phyloP scores from a whole-genome alignment of 1,140 invertebrate genomes.

The Ceratosolen solmsi region DNA sequence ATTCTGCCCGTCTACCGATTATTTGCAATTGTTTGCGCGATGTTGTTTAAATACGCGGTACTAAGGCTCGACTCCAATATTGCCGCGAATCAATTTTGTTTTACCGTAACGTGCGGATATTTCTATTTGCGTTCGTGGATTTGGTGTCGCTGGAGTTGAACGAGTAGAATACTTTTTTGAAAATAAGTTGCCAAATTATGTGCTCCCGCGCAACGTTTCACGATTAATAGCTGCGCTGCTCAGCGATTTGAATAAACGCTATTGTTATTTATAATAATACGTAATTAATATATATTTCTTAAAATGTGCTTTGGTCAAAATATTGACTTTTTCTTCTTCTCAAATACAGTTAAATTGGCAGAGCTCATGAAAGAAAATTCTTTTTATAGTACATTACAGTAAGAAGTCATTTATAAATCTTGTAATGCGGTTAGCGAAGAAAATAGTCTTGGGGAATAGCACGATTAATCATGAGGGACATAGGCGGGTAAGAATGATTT shows the following conservation, averaged over 20 bases:
- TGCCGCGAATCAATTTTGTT: not conserved
- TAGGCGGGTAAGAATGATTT: not conserved
- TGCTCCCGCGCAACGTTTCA: too few relatives aligned
- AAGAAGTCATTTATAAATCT: constrained; percentile 12
- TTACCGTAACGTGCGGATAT: too few relatives aligned
- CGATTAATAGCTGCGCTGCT: too few relatives aligned
- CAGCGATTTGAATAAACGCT: too few relatives aligned
- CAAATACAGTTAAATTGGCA: not conserved
- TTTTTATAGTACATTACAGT: not conserved
- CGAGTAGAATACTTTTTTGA: too few relatives aligned
- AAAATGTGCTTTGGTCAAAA: too few relatives aligned
- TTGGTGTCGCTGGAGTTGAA: too few relatives aligned
- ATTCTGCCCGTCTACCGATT: not conserved
- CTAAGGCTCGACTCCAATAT: not conserved
- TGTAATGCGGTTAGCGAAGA: not conserved
- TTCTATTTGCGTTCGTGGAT: too few relatives aligned
- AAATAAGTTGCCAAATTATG: too few relatives aligned
- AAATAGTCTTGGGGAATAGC: not conserved
- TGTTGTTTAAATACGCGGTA: not conserved
- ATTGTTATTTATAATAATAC: too few relatives aligned
- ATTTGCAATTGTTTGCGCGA: not conserved
- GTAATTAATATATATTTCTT: too few relatives aligned
- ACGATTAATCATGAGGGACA: not conserved
- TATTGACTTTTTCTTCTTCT: too few relatives aligned
- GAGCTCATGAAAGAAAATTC: not conserved